phyloP scores from a whole-genome alignment of 1,140 invertebrate genomes.

The Scaptomyza montana region DNA sequence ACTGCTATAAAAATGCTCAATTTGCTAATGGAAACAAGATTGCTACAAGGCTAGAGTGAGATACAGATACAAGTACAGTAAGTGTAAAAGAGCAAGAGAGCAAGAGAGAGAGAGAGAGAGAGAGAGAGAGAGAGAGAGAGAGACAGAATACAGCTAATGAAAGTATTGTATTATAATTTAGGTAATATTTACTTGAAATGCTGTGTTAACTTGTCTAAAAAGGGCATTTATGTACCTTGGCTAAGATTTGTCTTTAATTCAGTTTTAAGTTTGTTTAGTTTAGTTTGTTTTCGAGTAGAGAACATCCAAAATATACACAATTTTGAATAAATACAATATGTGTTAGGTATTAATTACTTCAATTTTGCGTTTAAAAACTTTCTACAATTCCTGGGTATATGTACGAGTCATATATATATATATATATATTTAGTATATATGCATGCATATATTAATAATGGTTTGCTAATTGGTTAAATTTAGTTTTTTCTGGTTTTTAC shows the following conservation, averaged over 20 bases:
- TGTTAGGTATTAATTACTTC: not conserved
- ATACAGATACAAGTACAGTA: constrained; percentile 8
- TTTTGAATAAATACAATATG: not conserved
- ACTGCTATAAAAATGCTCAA: constrained; percentile 63
- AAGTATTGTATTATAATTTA: constrained; percentile 8
- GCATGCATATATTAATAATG: too few relatives aligned
- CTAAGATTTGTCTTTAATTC: constrained; percentile 12
- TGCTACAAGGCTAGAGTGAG: constrained; percentile 11
- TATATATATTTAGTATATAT: not conserved
- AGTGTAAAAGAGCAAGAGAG: constrained; percentile 4
- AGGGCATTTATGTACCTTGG: not conserved
- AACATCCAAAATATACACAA: constrained; percentile 9
- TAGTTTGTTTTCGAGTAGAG: not conserved
- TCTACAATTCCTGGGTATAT: constrained; percentile 21
- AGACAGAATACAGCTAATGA: constrained; percentile 37
- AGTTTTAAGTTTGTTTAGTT: not conserved
- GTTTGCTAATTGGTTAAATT: constrained; percentile 47
- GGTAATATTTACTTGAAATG: constrained; percentile 12
- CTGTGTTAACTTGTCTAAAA: constrained; percentile 14
- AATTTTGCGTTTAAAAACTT: constrained; percentile 17
- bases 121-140: too few relatives aligned
- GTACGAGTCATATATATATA: not conserved
- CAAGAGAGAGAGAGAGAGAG: constrained; percentile 20
- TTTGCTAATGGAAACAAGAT: constrained; percentile 23
- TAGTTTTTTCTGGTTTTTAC: too few relatives aligned